phyloP scores from a whole-genome alignment of 2,113 vertebrate species.

The Nyctereutes procyonoides region DNA sequence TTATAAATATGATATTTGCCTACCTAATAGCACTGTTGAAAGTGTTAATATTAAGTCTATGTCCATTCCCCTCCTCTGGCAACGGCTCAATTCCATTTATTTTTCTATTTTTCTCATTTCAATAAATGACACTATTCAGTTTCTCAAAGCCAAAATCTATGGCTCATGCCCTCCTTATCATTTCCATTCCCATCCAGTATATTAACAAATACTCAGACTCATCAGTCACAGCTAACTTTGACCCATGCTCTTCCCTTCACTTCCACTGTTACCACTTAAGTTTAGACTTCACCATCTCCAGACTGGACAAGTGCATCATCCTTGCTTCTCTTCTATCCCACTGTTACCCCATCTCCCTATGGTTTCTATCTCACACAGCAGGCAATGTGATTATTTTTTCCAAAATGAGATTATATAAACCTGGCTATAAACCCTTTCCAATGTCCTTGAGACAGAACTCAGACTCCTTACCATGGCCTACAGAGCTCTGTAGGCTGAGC shows the following conservation, averaged over 20 bases:
- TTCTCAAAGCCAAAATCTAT: neutral
- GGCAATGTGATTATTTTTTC: neutral
- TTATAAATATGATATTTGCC: neutral
- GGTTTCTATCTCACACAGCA: neutral
- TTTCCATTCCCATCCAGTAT: neutral
- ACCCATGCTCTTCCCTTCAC: neutral
- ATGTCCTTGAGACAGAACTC: neutral
- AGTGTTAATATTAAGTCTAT: neutral
- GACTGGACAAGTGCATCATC: accelerated
- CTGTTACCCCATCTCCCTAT: accelerated
- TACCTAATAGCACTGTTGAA: neutral
- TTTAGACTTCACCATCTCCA: neutral
- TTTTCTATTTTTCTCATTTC: neutral
- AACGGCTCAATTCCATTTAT: neutral
- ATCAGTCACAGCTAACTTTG: neutral
- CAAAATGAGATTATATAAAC: too few species aligned
- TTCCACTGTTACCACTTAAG: accelerated
- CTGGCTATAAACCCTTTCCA: neutral
- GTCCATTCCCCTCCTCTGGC: neutral
- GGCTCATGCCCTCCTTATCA: neutral
- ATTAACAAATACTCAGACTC: neutral
- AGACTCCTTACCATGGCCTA: too few species aligned
- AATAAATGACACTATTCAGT: accelerated
- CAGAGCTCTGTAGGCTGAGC: neutral
- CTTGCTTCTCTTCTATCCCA: accelerated